Percentiles rank a stretch among this genome's conserved stretches.
Conservation (phyloP, 2,888 invertebrate species). For the Carabus problematicus region DNA sequence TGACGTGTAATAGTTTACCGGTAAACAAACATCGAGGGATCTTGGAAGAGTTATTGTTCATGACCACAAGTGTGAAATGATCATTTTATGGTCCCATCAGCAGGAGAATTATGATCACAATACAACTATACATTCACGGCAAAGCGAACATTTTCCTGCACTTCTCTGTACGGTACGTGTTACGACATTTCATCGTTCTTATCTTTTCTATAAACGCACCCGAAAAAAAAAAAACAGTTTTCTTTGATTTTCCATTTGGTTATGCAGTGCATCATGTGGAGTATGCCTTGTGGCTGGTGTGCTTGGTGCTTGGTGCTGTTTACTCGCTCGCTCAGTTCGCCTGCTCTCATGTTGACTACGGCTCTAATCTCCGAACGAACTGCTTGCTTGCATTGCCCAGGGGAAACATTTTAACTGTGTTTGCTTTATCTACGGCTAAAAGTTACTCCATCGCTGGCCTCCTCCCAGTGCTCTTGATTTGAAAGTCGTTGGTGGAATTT, state of each 20-base stretch:
- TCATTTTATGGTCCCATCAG: too few relatives aligned
- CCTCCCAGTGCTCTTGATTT: conserved; percentile 39
- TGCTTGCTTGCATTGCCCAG: conserved; percentile 2
- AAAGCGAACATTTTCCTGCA: too few relatives aligned
- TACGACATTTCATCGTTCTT: too few relatives aligned
- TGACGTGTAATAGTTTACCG: too few relatives aligned
- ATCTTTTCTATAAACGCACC: too few relatives aligned
- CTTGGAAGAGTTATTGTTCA: too few relatives aligned
- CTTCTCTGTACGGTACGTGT: too few relatives aligned
- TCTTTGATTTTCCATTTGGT: conserved; percentile 13
- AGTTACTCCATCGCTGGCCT: conserved; percentile 35
- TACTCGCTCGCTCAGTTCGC: not conserved
- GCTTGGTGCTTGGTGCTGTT: not conserved
- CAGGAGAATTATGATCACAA: too few relatives aligned
- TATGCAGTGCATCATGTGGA: not conserved
- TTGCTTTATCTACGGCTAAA: conserved; percentile 38
- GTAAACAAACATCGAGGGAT: too few relatives aligned
- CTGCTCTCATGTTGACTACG: not conserved
- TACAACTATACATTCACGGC: too few relatives aligned
- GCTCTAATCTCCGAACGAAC: conserved; percentile 18
- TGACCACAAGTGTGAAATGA: too few relatives aligned
- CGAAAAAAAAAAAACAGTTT: conserved; percentile 8
- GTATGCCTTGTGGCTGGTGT: not conserved
- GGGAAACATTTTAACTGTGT: conserved; percentile 39
- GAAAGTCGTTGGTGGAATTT: conserved; percentile 34